These are phyloP conservation scores for Ophioninae sp. DNA, from an alignment of 2,888 invertebrate genomes.

Conservation along the genomic window DNA sequence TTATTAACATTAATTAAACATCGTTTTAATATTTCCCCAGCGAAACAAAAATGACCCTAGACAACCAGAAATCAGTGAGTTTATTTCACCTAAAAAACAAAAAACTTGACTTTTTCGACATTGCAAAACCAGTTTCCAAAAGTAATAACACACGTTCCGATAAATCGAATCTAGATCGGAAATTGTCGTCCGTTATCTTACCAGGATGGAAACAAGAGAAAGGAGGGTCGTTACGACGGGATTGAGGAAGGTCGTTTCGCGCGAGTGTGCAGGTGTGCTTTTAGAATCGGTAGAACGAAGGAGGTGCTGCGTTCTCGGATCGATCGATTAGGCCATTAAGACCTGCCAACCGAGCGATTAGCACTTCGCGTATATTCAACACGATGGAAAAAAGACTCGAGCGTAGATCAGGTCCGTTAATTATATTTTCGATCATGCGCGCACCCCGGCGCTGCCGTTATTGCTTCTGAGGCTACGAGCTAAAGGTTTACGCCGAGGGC, in stretches of 20 bases:
- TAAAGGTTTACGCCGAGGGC: slow-evolving; percentile 31
- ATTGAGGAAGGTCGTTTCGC: neutral
- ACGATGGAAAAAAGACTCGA: neutral
- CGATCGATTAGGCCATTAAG: slow-evolving; percentile 61
- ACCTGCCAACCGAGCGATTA: slow-evolving; percentile 58
- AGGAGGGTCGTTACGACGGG: neutral
- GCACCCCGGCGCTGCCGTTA: slow-evolving; percentile 6
- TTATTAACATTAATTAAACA: too few species aligned
- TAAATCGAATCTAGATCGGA: neutral
- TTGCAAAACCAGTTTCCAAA: too few species aligned
- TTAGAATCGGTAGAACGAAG: slow-evolving; percentile 13
- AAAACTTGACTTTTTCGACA: too few species aligned
- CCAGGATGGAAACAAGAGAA: neutral
- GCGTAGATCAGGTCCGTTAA: slow-evolving; percentile 51
- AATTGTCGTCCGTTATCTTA: neutral
- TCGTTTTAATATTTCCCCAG: too few species aligned
- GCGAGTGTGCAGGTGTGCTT: slow-evolving; percentile 1
- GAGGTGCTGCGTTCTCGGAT: slow-evolving; percentile 41
- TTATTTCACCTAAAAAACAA: too few species aligned
- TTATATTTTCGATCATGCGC: slow-evolving; percentile 58
- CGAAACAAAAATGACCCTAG: too few species aligned
- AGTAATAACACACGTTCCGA: too few species aligned
- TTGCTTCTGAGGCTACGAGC: slow-evolving; percentile 27
- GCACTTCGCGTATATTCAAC: slow-evolving; percentile 40
- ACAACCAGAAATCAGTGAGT: too few species aligned